A percentile compares a stretch with the other conserved stretches of the same genome.
These are phyloP conservation scores for Apostichopus leukothele DNA, from an alignment of 53 echinoderm and acorn worm species.

Conservation along the genomic window DNA sequence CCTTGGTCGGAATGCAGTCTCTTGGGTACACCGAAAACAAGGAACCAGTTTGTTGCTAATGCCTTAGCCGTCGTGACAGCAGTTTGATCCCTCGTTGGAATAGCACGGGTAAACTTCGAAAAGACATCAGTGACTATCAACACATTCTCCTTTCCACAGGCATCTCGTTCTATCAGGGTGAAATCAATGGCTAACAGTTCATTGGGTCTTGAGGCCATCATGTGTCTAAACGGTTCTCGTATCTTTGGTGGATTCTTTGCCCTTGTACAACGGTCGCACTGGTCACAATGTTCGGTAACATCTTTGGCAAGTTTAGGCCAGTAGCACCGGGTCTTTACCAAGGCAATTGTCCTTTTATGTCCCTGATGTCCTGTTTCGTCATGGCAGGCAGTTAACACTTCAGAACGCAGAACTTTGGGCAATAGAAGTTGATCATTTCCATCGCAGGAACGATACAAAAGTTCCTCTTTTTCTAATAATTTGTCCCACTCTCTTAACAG, in stretches of 20 bases:
- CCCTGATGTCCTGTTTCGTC: conserved; percentile 37
- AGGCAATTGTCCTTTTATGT: conserved; percentile 1
- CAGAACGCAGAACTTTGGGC: conserved; percentile 15
- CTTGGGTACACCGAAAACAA: too few relatives aligned
- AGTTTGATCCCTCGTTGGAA: too few relatives aligned
- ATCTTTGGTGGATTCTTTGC: conserved; percentile 49
- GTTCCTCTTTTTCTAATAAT: conserved; percentile 38
- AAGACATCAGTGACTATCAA: conserved; percentile 61
- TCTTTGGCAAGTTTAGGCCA: conserved; percentile 31
- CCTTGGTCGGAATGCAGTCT: too few relatives aligned
- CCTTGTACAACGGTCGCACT: conserved; percentile 53
- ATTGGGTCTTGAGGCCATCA: conserved; percentile 50
- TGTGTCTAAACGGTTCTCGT: conserved; percentile 31
- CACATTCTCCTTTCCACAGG: conserved; percentile 54
- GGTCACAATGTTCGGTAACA: conserved; percentile 24
- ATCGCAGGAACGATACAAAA: conserved; percentile 21
- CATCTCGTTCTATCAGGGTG: conserved; percentile 53
- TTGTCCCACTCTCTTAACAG: not conserved
- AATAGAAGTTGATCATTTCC: conserved; percentile 25
- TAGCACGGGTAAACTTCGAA: conserved; percentile 60
- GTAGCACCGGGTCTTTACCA: conserved; percentile 30
- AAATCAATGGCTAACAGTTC: conserved; percentile 61
- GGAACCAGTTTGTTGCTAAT: too few relatives aligned
- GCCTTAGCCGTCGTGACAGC: too few relatives aligned
- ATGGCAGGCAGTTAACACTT: conserved; percentile 37